A percentile compares a stretch with the other conserved stretches of the same genome.
These are phyloP conservation scores for Gallinago jamesoni DNA, from an alignment of 2,113 vertebrate genomes.

Conservation along the genomic window DNA sequence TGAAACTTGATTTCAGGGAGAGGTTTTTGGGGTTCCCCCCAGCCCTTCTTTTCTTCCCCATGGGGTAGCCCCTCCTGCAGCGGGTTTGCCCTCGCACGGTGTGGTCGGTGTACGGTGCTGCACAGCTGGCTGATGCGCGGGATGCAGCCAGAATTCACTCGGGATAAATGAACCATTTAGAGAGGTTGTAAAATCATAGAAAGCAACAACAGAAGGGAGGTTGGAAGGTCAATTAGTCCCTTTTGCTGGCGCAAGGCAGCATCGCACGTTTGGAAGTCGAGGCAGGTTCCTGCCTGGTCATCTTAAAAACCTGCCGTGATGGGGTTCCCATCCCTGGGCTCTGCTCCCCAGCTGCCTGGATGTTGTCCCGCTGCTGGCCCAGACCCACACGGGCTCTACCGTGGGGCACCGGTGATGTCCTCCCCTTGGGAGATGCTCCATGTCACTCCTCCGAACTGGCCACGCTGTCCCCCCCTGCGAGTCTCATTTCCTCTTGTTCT, in stretches of 20 bases:
- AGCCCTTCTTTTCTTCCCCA: background rate
- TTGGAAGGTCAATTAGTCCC: background rate
- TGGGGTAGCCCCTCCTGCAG: background rate
- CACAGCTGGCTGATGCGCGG: background rate
- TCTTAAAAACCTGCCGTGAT: background rate
- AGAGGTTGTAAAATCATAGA: background rate
- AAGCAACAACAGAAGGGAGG: background rate
- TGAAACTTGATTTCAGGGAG: background rate
- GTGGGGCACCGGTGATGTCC: fast-evolving
- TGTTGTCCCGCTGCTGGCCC: background rate
- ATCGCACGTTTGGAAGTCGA: fast-evolving
- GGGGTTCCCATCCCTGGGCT: background rate
- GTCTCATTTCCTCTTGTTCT: background rate
- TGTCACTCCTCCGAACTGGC: fast-evolving
- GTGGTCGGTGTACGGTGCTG: background rate
- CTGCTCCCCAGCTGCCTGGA: background rate
- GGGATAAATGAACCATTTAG: background rate
- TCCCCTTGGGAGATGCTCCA: background rate
- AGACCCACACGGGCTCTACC: background rate
- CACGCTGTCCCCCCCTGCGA: fast-evolving
- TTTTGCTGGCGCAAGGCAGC: background rate
- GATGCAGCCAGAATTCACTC: background rate
- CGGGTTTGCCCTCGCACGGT: background rate
- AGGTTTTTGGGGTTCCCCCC: background rate
- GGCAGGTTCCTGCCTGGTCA: background rate